Percentiles rank a stretch among this genome's conserved stretches.
Conservation (phyloP, 2,888 invertebrate species). For the Zeuzera pyrina region DNA sequence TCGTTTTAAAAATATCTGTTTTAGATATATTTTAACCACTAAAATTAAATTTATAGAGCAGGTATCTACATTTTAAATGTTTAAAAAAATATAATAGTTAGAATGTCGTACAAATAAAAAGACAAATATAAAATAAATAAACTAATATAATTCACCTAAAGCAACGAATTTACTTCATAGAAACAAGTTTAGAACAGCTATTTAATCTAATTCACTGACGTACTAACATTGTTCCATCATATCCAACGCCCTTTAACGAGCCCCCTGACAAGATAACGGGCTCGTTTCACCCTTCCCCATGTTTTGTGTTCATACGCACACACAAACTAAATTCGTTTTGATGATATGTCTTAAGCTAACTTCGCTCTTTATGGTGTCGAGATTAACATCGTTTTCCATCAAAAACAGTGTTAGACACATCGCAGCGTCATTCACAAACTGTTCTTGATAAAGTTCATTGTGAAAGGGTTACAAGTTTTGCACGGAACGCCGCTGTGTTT, state of each 20-base stretch:
- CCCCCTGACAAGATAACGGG: conserved; percentile 12
- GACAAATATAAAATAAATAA: no score
- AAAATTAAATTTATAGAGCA: no score
- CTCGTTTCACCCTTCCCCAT: conserved; percentile 9
- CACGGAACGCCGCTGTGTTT: background rate
- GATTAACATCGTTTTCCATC: background rate
- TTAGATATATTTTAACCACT: no score
- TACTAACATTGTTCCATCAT: conserved; percentile 12
- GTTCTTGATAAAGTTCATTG: no score
- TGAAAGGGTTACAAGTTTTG: no score
- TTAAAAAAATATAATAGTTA: no score
- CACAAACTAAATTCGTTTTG: conserved; percentile 28
- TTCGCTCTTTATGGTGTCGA: conserved; percentile 12
- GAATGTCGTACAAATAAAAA: no score
- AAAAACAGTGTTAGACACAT: background rate
- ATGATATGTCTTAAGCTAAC: conserved; percentile 27
- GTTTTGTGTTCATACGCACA: conserved; percentile 6
- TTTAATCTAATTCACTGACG: conserved; percentile 12
- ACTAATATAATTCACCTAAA: no score
- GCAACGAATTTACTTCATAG: conserved; percentile 3
- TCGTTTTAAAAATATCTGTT: no score
- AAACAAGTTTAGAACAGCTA: conserved; percentile 9
- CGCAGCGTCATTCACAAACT: no score
- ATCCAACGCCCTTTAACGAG: conserved; percentile 6
- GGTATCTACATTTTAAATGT: no score